Conservation (phyloP, 2,113 vertebrate species). For the Bombycilla garrulus region DNA sequence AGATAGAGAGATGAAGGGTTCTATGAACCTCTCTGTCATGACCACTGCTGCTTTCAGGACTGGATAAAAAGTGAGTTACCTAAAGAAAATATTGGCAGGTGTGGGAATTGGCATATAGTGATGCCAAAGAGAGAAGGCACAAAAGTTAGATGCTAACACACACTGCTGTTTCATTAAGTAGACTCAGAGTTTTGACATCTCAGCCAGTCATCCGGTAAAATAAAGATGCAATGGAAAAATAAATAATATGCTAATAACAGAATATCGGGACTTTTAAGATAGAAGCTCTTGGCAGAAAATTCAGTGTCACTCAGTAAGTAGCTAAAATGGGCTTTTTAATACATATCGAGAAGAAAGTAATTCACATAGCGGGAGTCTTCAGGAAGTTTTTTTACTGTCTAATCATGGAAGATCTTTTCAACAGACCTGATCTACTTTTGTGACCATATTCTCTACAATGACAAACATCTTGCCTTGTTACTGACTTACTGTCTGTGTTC, state of each 20-base stretch:
- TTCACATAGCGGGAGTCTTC: not conserved
- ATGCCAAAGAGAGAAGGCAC: not conserved
- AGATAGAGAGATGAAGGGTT: not conserved
- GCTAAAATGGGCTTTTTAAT: not conserved
- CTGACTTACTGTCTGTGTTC: not conserved
- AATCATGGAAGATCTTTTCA: not conserved
- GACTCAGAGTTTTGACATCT: not conserved
- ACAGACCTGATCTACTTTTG: not conserved
- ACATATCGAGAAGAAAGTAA: not conserved
- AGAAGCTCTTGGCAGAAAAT: not conserved
- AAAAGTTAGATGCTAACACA: not conserved
- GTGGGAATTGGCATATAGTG: not conserved
- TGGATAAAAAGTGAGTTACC: not conserved
- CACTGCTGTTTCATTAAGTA: not conserved
- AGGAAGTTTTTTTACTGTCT: not conserved
- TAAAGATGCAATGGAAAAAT: not conserved
- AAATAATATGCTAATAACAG: not conserved
- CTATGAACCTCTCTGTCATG: not conserved
- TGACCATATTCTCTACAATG: not conserved
- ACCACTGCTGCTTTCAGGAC: not conserved
- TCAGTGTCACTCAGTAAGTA: not conserved
- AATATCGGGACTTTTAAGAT: not conserved
- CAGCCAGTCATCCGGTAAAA: not conserved
- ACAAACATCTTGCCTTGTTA: not conserved
- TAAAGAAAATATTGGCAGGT: not conserved